phyloP scores from a whole-genome alignment of 1,140 invertebrate genomes.

The Sinonovacula constricta region DNA sequence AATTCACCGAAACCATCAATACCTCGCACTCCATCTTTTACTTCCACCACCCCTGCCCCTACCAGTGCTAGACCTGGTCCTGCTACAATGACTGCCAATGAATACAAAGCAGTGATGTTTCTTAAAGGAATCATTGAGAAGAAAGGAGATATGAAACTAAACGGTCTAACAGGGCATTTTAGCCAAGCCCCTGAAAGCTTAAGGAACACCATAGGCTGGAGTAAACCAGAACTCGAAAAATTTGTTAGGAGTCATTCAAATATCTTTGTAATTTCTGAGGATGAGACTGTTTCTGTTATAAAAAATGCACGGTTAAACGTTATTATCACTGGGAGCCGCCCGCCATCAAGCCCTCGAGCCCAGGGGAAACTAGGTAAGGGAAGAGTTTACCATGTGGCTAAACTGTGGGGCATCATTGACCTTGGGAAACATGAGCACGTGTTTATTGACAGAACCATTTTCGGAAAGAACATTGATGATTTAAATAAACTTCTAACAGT shows the following conservation, averaged over 20 bases:
- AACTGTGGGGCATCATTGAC: constrained; percentile 79
- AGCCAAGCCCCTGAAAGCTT: constrained; percentile 76
- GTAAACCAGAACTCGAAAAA: constrained; percentile 74
- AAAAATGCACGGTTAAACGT: constrained; percentile 77
- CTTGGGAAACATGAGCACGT: constrained; percentile 79
- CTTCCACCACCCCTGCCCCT: constrained; percentile 30
- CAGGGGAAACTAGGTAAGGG: constrained; percentile 74
- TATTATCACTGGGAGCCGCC: constrained; percentile 76
- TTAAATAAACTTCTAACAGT: constrained; percentile 76
- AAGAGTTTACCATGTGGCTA: constrained; percentile 78
- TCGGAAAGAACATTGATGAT: constrained; percentile 77
- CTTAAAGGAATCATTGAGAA: constrained; percentile 78
- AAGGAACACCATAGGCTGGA: constrained; percentile 77
- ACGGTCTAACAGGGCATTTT: constrained; percentile 73
- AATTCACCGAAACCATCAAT: constrained; percentile 54
- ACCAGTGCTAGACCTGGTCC: constrained; percentile 69
- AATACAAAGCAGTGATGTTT: constrained; percentile 79
- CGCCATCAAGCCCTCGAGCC: constrained; percentile 66
- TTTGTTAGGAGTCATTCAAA: constrained; percentile 75
- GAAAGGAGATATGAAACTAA: constrained; percentile 76
- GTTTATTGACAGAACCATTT: constrained; percentile 79
- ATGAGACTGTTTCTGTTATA: constrained; percentile 74
- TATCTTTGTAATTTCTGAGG: constrained; percentile 74
- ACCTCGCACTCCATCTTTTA: constrained; percentile 48
- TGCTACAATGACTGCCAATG: constrained; percentile 78